phyloP scores from a whole-genome alignment of 1,140 invertebrate species.

The Eupristina koningsbergeri region DNA sequence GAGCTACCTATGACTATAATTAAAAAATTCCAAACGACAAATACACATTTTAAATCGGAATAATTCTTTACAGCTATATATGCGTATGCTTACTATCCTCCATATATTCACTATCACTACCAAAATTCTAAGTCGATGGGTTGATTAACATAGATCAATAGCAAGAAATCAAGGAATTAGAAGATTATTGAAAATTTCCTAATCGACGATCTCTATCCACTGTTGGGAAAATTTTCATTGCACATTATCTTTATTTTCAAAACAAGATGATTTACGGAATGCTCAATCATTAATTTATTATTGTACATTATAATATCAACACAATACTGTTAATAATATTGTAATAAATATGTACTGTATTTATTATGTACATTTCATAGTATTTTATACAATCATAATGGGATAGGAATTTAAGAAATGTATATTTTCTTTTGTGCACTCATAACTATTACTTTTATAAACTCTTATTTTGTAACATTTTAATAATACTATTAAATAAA shows the following conservation, averaged over 20 bases:
- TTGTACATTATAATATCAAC: not conserved
- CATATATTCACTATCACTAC: not conserved
- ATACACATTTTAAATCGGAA: too few species aligned
- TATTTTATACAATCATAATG: too few species aligned
- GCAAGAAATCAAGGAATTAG: not conserved
- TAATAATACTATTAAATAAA: too few species aligned
- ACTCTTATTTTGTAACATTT: too few species aligned
- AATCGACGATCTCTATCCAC: not conserved
- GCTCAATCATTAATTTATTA: not conserved
- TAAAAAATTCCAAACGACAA: too few species aligned
- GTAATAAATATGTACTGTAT: too few species aligned
- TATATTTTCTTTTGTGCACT: too few species aligned
- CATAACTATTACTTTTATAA: too few species aligned
- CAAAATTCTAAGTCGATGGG: conserved; percentile 24
- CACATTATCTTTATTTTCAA: not conserved
- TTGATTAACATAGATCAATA: not conserved
- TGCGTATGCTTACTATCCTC: conserved; percentile 52
- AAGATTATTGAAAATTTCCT: not conserved
- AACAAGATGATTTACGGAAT: not conserved
- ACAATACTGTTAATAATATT: too few species aligned
- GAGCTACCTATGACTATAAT: too few species aligned
- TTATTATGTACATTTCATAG: too few species aligned
- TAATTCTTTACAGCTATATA: conserved; percentile 58
- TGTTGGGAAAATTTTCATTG: not conserved
- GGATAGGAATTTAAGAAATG: too few species aligned